Base-by-base conservation (phyloP, 2,113 vertebrate genomes). In the Pterocles burchelli region DNA sequence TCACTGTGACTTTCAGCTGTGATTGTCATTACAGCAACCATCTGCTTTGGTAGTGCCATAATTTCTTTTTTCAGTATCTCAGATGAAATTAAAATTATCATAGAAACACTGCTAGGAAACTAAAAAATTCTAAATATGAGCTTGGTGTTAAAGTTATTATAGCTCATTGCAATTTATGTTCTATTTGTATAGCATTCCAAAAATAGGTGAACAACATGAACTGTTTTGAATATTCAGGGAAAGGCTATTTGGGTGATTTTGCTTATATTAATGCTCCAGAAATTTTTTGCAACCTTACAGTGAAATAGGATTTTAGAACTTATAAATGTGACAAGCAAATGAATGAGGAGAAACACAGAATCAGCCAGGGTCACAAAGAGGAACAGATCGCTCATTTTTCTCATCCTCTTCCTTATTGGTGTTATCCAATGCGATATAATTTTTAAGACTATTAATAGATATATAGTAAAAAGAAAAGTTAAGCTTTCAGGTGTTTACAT, bases 41-140 rank as follows among this genome's bases (percentile, higher is more conserved):
- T 97, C 96, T 98, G 97, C 63, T 95, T 97, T 94, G 79, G 58
- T 93, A 96, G 20, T 93, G 84, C 88, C 81, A 79, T 96, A 76
- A 96, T 97, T 97, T 93, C 67, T 91, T 96, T 94, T 96, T 90
- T 93, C 81, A 86, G 82, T 62, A 88, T 95, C 94, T 96, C 84
- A 55, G 72, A 88, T 93, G 85, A 96, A 96, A 96, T 95, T 92
- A 93, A 89, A 97, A 96, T 91, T 49, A 91, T 92, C 87, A 58
- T 62, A 75, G 22, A 88, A 91, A 54, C 67, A 83, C 11, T 82
- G 55, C 52, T 95, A 95, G 89, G 46, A 94, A 97, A 85, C 71
- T 79, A 71, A 83, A 92, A 83, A 97, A 96, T 79, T 59, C 96
- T 93, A 95, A 97, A 97, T 94, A 91, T 86, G 84, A 88, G 31